Base-by-base conservation (phyloP, 2,888 invertebrate species). In the Alentia gelatinosa region DNA sequence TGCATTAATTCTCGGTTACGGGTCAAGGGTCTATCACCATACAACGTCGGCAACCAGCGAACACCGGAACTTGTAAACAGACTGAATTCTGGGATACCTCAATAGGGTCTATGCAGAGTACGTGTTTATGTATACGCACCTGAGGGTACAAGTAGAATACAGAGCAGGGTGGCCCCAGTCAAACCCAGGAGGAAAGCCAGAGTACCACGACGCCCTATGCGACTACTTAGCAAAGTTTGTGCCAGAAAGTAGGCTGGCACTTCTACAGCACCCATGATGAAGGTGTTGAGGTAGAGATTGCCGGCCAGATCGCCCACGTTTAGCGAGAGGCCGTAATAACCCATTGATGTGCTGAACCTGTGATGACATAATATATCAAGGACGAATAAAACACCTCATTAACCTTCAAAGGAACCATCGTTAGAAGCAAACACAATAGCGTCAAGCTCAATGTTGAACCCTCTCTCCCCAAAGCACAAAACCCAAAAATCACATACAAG, bases 211-310 rank as follows among this genome's bases (percentile, higher is more conserved):
- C 83, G 83, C 23, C 83, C 83, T 19, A 39, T 19, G 9, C 42
- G 39, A 1, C 83, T 7, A 4, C 42, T 35, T 39, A 40, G 37
- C 4, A 83, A 15, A 12, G 0, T 19, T 39, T 83, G 83, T 15
- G 37, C 35, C n/a, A 83, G 83, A 39, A 83, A 83, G 83, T 83
- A 83, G 83, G 83, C 83, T 5, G 83, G 83, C 7, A 83, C 42
- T 23, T 83, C 83, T 26, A 83, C 83, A 26, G 83, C 83, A 1
- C 83, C 83, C 83, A 83, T 83, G 39, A 83, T 83, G 83, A 83
- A 83, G 37, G 83, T 83, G 39, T 83, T 83, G 19, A 83, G 15
- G 83, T 83, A 83, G 37, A 83, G 83, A 19, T 39, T 83, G 15
- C 83, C 83, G n/a, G 39, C 83, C 39, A 40, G 42, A 23, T 83